These are phyloP conservation scores for Buathra laborator DNA, from an alignment of 2,888 invertebrate species.

Conservation along the genomic window DNA sequence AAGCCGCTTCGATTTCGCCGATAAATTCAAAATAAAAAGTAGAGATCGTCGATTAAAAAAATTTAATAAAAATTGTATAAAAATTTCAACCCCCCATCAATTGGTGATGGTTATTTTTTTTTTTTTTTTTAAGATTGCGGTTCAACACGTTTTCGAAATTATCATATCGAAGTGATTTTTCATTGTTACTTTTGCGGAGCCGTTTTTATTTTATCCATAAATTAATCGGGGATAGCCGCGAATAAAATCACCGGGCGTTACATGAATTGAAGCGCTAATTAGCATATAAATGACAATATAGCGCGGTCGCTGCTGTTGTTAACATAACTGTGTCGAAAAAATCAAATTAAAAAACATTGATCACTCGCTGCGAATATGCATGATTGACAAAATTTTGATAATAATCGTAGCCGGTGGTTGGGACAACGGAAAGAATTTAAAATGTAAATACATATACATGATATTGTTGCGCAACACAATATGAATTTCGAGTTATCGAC, in stretches of 20 bases:
- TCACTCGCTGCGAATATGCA: not conserved
- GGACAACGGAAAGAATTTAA: not conserved
- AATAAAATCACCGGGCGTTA: not conserved
- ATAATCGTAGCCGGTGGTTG: not conserved
- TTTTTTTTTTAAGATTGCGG: not conserved
- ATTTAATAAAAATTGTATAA: too few species aligned
- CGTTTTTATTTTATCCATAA: not conserved
- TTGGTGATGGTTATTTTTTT: too few species aligned
- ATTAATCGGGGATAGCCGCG: not conserved
- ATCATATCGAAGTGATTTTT: not conserved
- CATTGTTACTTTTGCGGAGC: not conserved
- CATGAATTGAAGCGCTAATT: not conserved
- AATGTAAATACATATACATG: constrained; percentile 30
- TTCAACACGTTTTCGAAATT: not conserved
- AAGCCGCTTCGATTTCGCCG: not conserved
- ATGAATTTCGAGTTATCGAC: constrained; percentile 34
- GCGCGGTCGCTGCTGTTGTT: not conserved
- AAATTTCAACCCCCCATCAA: too few species aligned
- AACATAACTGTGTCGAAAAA: not conserved
- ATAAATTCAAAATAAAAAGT: not conserved
- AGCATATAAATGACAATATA: not conserved
- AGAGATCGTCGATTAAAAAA: too few species aligned
- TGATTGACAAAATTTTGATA: not conserved
- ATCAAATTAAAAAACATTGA: not conserved
- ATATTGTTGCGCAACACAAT: constrained; percentile 25